Evolutionary conservation across 2,888 invertebrate genomes (phyloP).

Genomic region (Rhaphigaster nebulosa): DNA sequence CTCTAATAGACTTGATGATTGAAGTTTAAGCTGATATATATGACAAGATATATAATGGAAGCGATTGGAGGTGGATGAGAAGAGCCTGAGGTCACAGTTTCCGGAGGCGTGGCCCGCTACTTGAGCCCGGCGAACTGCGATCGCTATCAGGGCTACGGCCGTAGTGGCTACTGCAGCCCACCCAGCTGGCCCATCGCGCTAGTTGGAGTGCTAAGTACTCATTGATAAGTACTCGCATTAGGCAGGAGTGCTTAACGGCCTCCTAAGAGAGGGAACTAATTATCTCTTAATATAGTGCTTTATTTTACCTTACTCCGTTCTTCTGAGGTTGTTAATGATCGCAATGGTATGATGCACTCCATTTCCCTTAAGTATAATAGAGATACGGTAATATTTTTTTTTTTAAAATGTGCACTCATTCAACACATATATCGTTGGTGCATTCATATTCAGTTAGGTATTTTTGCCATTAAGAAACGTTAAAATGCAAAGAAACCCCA

Average conservation of each 20-base stretch:
- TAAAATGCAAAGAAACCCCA: too few species aligned
- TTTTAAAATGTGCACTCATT: too few species aligned
- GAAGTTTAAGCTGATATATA: neutral
- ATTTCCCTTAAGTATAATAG: too few species aligned
- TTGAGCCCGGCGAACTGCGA: neutral
- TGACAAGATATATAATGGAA: neutral
- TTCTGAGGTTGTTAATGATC: neutral
- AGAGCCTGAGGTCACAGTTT: neutral
- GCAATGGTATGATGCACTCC: too few species aligned
- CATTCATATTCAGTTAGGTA: too few species aligned
- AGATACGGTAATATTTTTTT: too few species aligned
- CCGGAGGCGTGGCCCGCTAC: slow-evolving; percentile 22
- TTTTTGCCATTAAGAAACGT: too few species aligned
- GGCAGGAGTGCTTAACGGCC: neutral
- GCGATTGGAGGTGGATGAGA: neutral
- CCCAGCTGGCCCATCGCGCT: neutral
- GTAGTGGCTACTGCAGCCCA: neutral
- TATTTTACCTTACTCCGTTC: neutral
- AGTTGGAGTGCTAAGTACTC: neutral
- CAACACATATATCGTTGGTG: too few species aligned
- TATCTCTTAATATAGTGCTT: neutral
- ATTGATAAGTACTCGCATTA: neutral
- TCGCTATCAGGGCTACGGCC: neutral
- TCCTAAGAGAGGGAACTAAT: neutral
- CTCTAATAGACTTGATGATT: neutral